Base-by-base conservation (phyloP, 2,888 invertebrate genomes). In the Lobophora halterata region DNA sequence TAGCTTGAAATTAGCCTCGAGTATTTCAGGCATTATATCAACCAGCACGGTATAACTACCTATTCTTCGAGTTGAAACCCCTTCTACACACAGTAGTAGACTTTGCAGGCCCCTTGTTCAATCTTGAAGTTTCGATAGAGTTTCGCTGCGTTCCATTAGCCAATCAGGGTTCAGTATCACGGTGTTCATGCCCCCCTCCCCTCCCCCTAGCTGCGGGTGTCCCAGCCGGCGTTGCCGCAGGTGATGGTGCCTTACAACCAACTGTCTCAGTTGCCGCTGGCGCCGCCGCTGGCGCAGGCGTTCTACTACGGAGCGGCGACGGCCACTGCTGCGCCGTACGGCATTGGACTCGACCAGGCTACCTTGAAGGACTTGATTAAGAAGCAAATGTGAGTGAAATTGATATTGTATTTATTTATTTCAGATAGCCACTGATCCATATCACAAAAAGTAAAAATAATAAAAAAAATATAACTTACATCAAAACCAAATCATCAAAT, bases 321-420 rank as follows among this genome's bases (percentile, higher is more conserved):
- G 0, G 76, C 80, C 0, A 77, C 65, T 0, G 66, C 72, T 1
- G 62, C 82, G 9, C 77, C 87, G 3, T 89, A 87, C 58, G 90
- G 89, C 9, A 65, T 89, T 13, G 89, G 89, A 5, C 57, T 90
- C 5, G 92, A 93, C 56, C 89, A 89, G 35, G 71, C 68, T 2
- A 92, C 93, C 44, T 82, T 96, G 5, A 95, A 94, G 79, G 96
- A 96, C 47, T 91, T 93, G 54, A 93, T 97, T 52, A 93, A 92
- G 75, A 96, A 96, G 65, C 97, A 97, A 88, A 95, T 97, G 96
- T 97, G 82, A 93, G 94, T 91, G 49, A 3, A 14, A 9, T 11
- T 13, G 7, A 5, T 10, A 25, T 41, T 10, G 3, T 23, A 7
- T 14, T 26, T 24, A 30, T 5, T 14, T 13, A n/a, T n/a, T n/a